phyloP scores from a whole-genome alignment of 2,888 invertebrate genomes.

The Mayetiola destructor region DNA sequence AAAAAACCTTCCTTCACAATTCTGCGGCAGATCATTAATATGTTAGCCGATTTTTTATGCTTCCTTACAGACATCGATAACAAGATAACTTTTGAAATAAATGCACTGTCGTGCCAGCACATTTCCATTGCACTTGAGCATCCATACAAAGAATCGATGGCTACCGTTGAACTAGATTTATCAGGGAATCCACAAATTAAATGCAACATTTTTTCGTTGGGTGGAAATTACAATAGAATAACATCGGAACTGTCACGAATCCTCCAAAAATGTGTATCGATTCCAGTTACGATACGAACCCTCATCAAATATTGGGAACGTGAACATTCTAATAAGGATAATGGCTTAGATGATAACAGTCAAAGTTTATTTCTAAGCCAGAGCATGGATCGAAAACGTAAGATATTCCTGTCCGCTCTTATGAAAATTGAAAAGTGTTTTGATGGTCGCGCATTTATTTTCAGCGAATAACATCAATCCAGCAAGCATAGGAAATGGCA shows the following conservation, averaged over 20 bases:
- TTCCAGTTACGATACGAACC: slow-evolving; percentile 78
- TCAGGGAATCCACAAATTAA: slow-evolving; percentile 63
- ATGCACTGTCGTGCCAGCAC: slow-evolving; percentile 76
- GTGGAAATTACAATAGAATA: slow-evolving; percentile 35
- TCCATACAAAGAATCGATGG: slow-evolving; percentile 82
- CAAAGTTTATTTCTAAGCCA: slow-evolving; percentile 50
- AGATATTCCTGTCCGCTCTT: background rate
- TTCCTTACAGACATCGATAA: slow-evolving; percentile 30
- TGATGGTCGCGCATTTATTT: background rate
- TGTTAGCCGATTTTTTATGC: slow-evolving; percentile 13
- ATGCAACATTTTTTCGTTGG: slow-evolving; percentile 58
- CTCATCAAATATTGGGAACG: slow-evolving; percentile 76
- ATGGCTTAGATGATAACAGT: slow-evolving; percentile 41
- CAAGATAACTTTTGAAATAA: slow-evolving; percentile 78
- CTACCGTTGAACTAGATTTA: slow-evolving; percentile 80
- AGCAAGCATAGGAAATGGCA: slow-evolving; percentile 6
- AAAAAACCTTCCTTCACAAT: slow-evolving; percentile 14
- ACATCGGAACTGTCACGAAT: slow-evolving; percentile 43
- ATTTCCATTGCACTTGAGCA: slow-evolving; percentile 84
- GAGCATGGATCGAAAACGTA: slow-evolving; percentile 38
- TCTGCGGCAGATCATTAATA: background rate
- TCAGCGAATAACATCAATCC: background rate
- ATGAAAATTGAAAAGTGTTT: background rate
- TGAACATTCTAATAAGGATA: slow-evolving; percentile 45
- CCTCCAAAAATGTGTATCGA: slow-evolving; percentile 79